phyloP scores from a whole-genome alignment of 1,140 invertebrate genomes.

The Drosophila orena region DNA sequence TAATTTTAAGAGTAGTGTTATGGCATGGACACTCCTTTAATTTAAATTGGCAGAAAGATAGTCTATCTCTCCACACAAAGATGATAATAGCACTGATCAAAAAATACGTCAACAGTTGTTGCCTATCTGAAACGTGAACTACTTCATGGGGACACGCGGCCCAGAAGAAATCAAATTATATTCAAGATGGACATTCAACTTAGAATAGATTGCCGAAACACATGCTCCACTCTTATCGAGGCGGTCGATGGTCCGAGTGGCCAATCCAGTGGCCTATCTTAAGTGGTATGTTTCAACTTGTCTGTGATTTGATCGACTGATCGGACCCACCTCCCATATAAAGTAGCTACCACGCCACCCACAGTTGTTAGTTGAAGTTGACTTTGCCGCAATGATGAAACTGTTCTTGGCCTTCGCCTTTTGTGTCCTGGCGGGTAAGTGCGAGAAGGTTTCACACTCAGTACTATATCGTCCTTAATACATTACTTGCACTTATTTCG shows the following conservation, averaged over 20 bases:
- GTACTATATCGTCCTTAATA: neutral
- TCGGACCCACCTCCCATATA: constrained; percentile 45
- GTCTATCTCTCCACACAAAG: neutral
- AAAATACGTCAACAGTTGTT: constrained; percentile 9
- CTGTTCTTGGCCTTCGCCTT: constrained; percentile 57
- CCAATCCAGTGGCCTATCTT: constrained; percentile 55
- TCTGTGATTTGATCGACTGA: constrained; percentile 40
- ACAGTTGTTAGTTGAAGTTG: constrained; percentile 51
- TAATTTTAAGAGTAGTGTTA: neutral
- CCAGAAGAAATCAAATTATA: constrained; percentile 21
- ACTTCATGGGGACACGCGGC: constrained; percentile 31
- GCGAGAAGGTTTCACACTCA: neutral
- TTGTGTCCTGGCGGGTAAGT: constrained; percentile 65
- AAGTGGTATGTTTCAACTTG: constrained; percentile 54
- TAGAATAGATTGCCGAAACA: constrained; percentile 28
- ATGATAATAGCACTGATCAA: constrained; percentile 8
- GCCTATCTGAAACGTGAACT: constrained; percentile 26
- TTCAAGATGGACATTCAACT: constrained; percentile 37
- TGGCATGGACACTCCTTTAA: neutral
- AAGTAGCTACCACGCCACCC: constrained; percentile 11
- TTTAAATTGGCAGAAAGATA: constrained; percentile 2
- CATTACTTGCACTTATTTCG: neutral
- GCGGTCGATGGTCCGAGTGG: constrained; percentile 32
- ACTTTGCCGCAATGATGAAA: constrained; percentile 56
- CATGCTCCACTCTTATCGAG: constrained; percentile 38